A percentile compares a stretch with the other conserved stretches of the same genome.
These are phyloP conservation scores for Phortica variegata DNA, from an alignment of 1,140 invertebrate genomes.

Conservation along the genomic window DNA sequence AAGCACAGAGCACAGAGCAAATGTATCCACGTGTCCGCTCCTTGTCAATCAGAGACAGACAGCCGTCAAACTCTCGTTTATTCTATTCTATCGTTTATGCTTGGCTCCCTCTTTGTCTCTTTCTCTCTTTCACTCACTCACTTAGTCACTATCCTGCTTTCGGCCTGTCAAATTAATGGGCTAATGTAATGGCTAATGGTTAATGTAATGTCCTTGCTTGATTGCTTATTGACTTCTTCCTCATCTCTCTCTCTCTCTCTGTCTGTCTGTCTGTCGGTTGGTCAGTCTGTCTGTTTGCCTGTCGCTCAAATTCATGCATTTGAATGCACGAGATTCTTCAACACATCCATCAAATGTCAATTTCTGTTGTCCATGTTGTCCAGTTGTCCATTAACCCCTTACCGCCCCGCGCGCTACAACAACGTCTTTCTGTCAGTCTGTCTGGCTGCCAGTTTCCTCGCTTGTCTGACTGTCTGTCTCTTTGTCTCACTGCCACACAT, in stretches of 20 bases:
- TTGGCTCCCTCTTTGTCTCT: too few species aligned
- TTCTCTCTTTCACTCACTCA: too few species aligned
- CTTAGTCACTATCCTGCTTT: too few species aligned
- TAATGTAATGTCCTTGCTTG: not conserved
- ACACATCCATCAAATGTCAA: constrained; percentile 54
- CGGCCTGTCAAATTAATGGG: constrained; percentile 33
- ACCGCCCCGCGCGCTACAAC: constrained; percentile 38
- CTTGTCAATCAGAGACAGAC: constrained; percentile 8
- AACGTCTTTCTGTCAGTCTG: constrained; percentile 9
- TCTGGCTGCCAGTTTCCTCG: not conserved
- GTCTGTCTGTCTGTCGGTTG: not conserved
- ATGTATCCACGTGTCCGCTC: too few species aligned
- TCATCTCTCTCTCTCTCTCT: not conserved
- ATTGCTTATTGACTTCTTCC: not conserved
- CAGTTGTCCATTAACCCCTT: constrained; percentile 41
- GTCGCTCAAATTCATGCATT: constrained; percentile 20
- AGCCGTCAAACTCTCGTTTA: too few species aligned
- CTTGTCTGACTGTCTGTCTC: not conserved
- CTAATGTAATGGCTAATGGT: too few species aligned
- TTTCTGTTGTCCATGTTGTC: too few species aligned
- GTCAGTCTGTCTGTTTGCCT: too few species aligned
- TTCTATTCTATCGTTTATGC: too few species aligned
- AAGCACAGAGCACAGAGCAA: too few species aligned
- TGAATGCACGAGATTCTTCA: constrained; percentile 52
- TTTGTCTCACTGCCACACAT: not conserved